Evolutionary conservation across 2,113 vertebrate species (phyloP), one percentile per base, ranked within the genome.

Genomic region (Dicerorhinus sumatrensis): DNA sequence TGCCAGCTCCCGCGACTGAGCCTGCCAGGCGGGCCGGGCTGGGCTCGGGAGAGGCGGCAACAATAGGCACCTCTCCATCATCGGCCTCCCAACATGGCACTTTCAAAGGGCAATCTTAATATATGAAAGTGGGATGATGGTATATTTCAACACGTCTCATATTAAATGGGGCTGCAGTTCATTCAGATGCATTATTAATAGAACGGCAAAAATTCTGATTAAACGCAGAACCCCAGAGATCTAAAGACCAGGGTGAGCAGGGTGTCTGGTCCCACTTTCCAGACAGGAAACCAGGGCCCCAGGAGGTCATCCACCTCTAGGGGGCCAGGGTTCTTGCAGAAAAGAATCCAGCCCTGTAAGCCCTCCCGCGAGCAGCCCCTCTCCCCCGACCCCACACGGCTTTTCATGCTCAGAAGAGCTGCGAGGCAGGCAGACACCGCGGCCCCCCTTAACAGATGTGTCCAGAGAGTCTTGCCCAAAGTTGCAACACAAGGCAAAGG

Each of bases 21-120:
- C 56, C 98, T 98, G 97, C 97, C 98, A 97, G 97, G 97, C 98
- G 63, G 97, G 96, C 95, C 89, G 94, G 95, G 97, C 92, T 94
- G 95, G 96, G 98, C 98, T 97, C 82, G 17, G 80, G 85, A 51
- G 62, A 90, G 94, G 91, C 76, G 10, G 97, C 95, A 96, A 98
- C 98, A 98, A 97, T 94, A 96, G 97, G 90, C 92, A 80, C 96
- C 97, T 95, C 97, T 96, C 73, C 97, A 56, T 94, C 97, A 96
- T n/a, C 95, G 56, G 95, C 93, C 97, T 92, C 62, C 80, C 93
- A 0, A 12, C 97, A 94, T 63, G 89, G 80, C 97, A 96, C 97
- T 97, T 46, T 3, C 93, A 80, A 81, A 89, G 97, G 97, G 94
- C 83, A 27, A 72, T 84, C 91, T 93, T 48, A 48, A 95, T 36